These are phyloP conservation scores for Adrianichthys oophorus DNA, from an alignment of 2,797 vertebrate species.

Conservation along the genomic window DNA sequence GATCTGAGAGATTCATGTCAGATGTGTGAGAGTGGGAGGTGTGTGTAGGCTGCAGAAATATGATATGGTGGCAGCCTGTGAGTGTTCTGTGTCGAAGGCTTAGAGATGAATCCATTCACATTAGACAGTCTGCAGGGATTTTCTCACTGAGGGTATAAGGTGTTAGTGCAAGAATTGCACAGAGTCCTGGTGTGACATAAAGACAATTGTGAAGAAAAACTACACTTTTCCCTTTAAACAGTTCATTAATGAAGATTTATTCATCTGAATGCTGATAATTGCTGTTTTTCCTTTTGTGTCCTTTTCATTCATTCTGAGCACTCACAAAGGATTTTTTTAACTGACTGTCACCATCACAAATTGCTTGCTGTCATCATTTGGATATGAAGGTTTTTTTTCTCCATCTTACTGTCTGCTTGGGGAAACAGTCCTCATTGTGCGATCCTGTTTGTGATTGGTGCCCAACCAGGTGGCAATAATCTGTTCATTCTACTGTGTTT, in stretches of 20 bases:
- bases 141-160: slow-evolving; percentile 39
- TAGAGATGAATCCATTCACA: slow-evolving; percentile 63
- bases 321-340: background rate
- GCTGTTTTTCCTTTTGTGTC: no score
- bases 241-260: no score
- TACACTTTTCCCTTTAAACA: no score
- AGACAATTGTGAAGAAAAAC: slow-evolving; percentile 12
- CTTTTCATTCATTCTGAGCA: no score
- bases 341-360: background rate
- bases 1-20: slow-evolving; percentile 70
- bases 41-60: slow-evolving; percentile 70
- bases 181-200: slow-evolving; percentile 29
- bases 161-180: slow-evolving; percentile 31
- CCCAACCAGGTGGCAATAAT: slow-evolving; percentile 82
- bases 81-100: slow-evolving; percentile 52
- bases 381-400: slow-evolving; percentile 9
- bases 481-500: slow-evolving; percentile 83
- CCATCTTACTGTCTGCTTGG: slow-evolving; percentile 22
- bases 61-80: slow-evolving; percentile 65
- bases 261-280: no score
- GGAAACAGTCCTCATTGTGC: slow-evolving; percentile 45
- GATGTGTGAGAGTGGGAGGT: slow-evolving; percentile 70
- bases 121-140: slow-evolving; percentile 61
- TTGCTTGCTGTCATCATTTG: slow-evolving; percentile 8
- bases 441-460: slow-evolving; percentile 70